phyloP scores from a whole-genome alignment of 2,113 vertebrate genomes.

The Pao palembangensis region DNA sequence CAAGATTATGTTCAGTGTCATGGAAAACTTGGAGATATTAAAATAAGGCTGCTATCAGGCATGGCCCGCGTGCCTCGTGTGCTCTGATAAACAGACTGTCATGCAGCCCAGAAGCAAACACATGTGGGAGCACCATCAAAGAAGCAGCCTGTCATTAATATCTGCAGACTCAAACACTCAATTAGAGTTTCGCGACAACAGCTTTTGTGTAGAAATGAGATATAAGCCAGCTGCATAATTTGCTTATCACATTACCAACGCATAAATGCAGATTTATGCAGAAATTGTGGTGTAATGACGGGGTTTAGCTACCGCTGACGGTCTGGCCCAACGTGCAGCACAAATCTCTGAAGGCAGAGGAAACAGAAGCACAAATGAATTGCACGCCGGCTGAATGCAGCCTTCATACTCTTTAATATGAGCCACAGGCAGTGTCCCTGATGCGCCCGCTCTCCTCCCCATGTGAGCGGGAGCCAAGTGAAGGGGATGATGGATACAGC shows the following conservation, averaged over 20 bases:
- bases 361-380: conserved; percentile 52
- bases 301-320: conserved; percentile 23
- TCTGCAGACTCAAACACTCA: not conserved
- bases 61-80: conserved; percentile 35
- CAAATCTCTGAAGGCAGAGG: conserved; percentile 38
- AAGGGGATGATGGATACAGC: conserved; percentile 61
- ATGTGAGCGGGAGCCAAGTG: conserved; percentile 58
- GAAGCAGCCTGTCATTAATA: conserved; percentile 3
- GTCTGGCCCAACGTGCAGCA: conserved; percentile 18
- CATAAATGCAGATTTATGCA: conserved; percentile 55
- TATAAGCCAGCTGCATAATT: conserved; percentile 23
- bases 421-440: conserved; percentile 62
- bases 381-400: conserved; percentile 45
- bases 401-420: conserved; percentile 53
- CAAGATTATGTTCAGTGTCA: conserved; percentile 64
- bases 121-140: not conserved
- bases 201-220: conserved; percentile 18
- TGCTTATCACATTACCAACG: conserved; percentile 25
- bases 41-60: conserved; percentile 59
- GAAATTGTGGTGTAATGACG: conserved; percentile 34
- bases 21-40: conserved; percentile 59
- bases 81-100: conserved; percentile 2
- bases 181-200: not conserved
- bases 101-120: conserved; percentile 10
- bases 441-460: conserved; percentile 49